A percentile compares a stretch with the other conserved stretches of the same genome.
Conservation (phyloP, 2,888 invertebrate species). For the Trissoscelio sp. region DNA sequence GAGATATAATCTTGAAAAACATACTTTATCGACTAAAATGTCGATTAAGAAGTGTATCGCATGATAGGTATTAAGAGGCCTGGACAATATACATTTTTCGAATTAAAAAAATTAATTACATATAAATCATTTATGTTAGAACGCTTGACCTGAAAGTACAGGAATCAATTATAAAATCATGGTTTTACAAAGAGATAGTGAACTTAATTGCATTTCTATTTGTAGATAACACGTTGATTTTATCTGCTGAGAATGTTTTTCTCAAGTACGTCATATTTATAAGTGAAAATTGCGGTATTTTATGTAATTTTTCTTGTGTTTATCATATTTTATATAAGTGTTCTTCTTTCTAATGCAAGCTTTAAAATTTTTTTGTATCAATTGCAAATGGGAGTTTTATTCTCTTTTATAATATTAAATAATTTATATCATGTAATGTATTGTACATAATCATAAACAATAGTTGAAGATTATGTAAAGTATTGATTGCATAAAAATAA, state of each 20-base stretch:
- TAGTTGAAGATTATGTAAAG: too few species aligned
- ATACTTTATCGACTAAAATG: not conserved
- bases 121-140: conserved; percentile 24
- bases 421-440: too few species aligned
- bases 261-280: not conserved
- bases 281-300: conserved; percentile 6
- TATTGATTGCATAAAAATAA: too few species aligned
- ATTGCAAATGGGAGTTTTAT: too few species aligned
- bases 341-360: too few species aligned
- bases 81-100: not conserved
- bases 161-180: conserved; percentile 27
- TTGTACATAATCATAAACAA: too few species aligned
- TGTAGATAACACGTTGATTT: conserved; percentile 25
- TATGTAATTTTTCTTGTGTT: conserved; percentile 11
- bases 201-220: conserved; percentile 33
- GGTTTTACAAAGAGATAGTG: conserved; percentile 12
- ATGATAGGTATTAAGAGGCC: not conserved
- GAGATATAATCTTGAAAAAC: conserved; percentile 4
- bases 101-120: conserved; percentile 26
- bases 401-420: too few species aligned
- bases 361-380: too few species aligned
- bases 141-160: conserved; percentile 30
- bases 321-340: too few species aligned
- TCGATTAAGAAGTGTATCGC: not conserved
- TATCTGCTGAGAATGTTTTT: conserved; percentile 30